phyloP scores from a whole-genome alignment of 2,888 invertebrate genomes.

The Caenorhabditis japonica region DNA sequence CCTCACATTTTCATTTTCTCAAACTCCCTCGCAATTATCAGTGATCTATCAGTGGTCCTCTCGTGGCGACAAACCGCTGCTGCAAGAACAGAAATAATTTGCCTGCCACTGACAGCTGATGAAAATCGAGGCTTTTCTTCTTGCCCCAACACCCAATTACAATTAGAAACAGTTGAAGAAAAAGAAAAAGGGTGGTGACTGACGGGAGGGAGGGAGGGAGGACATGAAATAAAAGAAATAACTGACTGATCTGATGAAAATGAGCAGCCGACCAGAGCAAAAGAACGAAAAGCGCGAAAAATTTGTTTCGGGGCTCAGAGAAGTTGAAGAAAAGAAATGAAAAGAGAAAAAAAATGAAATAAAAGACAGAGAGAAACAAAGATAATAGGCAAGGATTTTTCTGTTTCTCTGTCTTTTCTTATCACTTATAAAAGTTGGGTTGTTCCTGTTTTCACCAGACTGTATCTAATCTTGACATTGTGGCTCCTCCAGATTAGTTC shows the following conservation, averaged over 20 bases:
- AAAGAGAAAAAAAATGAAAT: conserved; percentile 18
- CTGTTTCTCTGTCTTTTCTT: conserved; percentile 10
- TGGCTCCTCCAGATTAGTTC: too few relatives aligned
- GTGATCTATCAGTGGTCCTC: conserved; percentile 16
- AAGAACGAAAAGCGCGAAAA: conserved; percentile 49
- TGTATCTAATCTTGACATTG: conserved; percentile 11
- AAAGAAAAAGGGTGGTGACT: conserved; percentile 1
- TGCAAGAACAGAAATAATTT: conserved; percentile 21
- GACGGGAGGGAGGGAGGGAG: too few relatives aligned
- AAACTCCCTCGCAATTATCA: conserved; percentile 21
- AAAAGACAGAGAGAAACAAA: conserved; percentile 15
- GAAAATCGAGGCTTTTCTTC: conserved; percentile 1
- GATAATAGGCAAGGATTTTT: neutral
- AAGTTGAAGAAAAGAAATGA: too few relatives aligned
- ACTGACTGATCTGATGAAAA: conserved; percentile 50
- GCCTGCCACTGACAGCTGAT: conserved; percentile 37
- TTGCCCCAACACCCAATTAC: conserved; percentile 46
- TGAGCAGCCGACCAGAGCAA: conserved; percentile 43
- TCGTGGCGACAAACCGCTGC: conserved; percentile 34
- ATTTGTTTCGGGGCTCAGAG: conserved; percentile 40
- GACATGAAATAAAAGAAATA: conserved; percentile 27
- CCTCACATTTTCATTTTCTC: too few relatives aligned
- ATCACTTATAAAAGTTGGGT: conserved; percentile 46
- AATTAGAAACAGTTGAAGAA: conserved; percentile 46
- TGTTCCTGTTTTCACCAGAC: conserved; percentile 24